These are phyloP conservation scores for Heteromormyrus szaboi DNA, from an alignment of 2,797 vertebrate genomes.

Conservation along the genomic window DNA sequence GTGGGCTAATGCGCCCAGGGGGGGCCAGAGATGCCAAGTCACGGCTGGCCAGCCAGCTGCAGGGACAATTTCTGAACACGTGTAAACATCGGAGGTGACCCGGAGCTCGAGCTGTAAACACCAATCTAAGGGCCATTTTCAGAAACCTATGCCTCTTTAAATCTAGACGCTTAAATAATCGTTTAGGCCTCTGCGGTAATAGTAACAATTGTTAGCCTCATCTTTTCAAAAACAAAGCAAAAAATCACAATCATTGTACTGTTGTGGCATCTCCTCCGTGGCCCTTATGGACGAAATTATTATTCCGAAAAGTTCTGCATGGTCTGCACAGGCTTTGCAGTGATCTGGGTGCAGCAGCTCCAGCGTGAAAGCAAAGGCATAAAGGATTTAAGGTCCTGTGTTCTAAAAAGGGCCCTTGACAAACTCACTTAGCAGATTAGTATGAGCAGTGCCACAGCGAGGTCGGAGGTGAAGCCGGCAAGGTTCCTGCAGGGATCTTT, in stretches of 20 bases:
- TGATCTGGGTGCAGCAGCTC: not conserved
- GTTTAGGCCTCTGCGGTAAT: not conserved
- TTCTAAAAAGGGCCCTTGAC: not conserved
- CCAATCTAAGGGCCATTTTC: not conserved
- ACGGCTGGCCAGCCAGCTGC: not conserved
- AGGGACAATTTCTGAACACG: not conserved
- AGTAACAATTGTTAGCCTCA: not conserved
- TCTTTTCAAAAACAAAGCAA: not conserved
- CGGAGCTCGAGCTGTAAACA: not conserved
- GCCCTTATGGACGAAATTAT: not conserved
- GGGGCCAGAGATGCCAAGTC: not conserved
- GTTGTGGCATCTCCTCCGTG: not conserved
- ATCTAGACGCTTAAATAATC: not conserved
- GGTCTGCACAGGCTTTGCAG: not conserved
- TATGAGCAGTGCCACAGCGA: not conserved
- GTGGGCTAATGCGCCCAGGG: not conserved
- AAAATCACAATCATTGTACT: not conserved
- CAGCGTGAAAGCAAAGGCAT: not conserved
- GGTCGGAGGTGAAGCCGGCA: not conserved
- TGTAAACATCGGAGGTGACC: not conserved
- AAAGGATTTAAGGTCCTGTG: not conserved
- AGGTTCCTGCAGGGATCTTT: not conserved
- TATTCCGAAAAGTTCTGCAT: not conserved
- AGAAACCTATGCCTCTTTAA: not conserved
- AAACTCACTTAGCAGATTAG: slow-evolving; percentile 3